Evolutionary conservation across 2,797 vertebrate genomes (phyloP), one percentile per base, ranked within the genome.

Genomic region (Apogon hyalosoma): DNA sequence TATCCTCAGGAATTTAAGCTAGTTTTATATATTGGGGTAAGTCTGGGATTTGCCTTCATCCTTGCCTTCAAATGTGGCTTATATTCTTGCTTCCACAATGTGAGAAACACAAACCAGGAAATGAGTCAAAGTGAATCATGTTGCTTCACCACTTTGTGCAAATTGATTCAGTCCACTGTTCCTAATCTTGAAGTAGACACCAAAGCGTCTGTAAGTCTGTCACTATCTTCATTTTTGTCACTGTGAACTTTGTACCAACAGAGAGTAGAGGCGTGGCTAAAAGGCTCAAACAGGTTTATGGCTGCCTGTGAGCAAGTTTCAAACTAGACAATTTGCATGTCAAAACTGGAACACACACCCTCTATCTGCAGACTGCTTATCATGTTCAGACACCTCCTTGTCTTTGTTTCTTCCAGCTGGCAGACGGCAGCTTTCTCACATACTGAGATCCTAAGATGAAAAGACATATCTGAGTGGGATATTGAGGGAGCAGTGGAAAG

Each of bases 271-370:
- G 93, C 54, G 93, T 91, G 92, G 90, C 89, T 59, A 75, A 68
- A 60, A 46, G 58, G 68, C 70, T 90, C 67, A 88, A 93, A 94
- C 93, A 91, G 93, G 94, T 95, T 94, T 91, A 87, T 82, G 79
- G 52, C 75, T 70, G 87, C 86, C 84, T 86, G 82, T 82, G 88
- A 90, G 81, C 92, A 81, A 84, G 87, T 88, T 93, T 86, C 83
- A 40, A 78, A 90, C 63, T 69, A 80, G 88, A 80, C 58, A 48
- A 85, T 88, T 87, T 92, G 89, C 96, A 93, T 96, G 96, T 95
- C 85, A 92, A 86, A 93, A 96, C 97, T 91, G 77, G 95, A 95
- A 92, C 92, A 89, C 93, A 93, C 95, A 91, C 95, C 95, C 94
- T 93, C 90, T 38, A 64, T 73, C 69, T 78, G 87, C 84, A 87